Evolutionary conservation across 1,140 invertebrate species (phyloP), one percentile per base, ranked within the genome.

Genomic region (Macrosteles quadrilineatus): DNA sequence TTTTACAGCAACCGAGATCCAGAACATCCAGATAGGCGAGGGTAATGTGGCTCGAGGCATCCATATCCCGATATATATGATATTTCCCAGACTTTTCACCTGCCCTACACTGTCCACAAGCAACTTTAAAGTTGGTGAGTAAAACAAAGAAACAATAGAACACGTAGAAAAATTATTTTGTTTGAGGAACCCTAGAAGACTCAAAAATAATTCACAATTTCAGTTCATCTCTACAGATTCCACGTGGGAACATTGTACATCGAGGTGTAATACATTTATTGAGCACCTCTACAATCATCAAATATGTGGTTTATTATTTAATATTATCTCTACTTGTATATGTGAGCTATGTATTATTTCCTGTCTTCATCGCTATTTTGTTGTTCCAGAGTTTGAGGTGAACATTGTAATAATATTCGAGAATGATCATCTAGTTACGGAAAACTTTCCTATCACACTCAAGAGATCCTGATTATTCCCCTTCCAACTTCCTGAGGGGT

Each of bases 1-100:
- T 27, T 71, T 84, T 83, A 69, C 78, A 96, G 95, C 95, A 1
- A 98, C 96, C 1, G 97, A 98, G 85, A 96, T 98, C 74, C 96
- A 98, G 84, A 98, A 97, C 79, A 97, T 98, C 80, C 96, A 99
- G 85, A 92, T 98, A 72, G 95, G 93, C 1, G 95, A 96, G 79
- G 96, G 96, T 25, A 94, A 98, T 83, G 88, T 97, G 53, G 85
- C 87, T 57, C 87, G 90, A 68, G 90, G 89, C 67, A 81, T 97
- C 12, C 83, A 89, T 53, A 90, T 98, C 77, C 96, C 96, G 23
- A 94, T 99, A 79, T 90, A 95, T 80, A 97, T 98, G 95, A 87
- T 98, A 73, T 93, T 98, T 81, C 97, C 97, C 64, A 83, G 96
- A 57, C 83, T 98, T 19, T 99, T 99, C 82, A 97, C 96, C 1